Percentiles rank a stretch among this genome's conserved stretches.
These are phyloP conservation scores for Dissostichus mawsoni DNA, from an alignment of 2,113 vertebrate species.

Conservation along the genomic window DNA sequence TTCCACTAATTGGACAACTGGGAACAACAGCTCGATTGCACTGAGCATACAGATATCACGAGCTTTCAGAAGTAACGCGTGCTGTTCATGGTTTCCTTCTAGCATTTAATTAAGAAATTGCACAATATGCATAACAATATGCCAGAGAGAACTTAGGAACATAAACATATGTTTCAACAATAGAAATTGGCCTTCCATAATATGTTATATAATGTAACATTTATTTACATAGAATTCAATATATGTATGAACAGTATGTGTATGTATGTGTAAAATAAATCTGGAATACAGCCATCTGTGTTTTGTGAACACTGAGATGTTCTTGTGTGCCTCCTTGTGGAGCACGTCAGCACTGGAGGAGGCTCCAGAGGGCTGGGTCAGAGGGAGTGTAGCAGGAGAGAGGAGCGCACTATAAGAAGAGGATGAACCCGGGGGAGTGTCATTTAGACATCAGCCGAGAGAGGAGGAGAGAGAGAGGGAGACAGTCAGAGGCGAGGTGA, in stretches of 20 bases:
- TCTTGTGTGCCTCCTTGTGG: conserved; percentile 53
- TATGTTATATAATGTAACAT: neutral
- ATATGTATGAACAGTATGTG: too few species aligned
- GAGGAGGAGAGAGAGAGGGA: conserved; percentile 25
- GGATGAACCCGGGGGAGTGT: conserved; percentile 53
- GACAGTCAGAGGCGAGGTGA: neutral
- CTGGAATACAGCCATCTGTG: neutral
- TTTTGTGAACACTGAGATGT: conserved; percentile 11
- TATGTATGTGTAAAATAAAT: neutral
- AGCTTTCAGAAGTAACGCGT: neutral
- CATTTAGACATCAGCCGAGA: conserved; percentile 34
- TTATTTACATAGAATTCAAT: neutral
- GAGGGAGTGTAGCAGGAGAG: conserved; percentile 54
- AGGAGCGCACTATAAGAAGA: conserved; percentile 69
- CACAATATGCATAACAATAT: conserved; percentile 1
- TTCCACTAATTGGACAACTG: conserved; percentile 44
- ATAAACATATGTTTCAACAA: neutral
- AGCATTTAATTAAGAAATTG: conserved; percentile 9
- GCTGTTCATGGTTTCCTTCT: neutral
- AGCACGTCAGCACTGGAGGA: conserved; percentile 73
- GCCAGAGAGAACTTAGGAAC: neutral
- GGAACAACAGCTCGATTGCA: conserved; percentile 20
- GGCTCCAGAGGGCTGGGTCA: conserved; percentile 71
- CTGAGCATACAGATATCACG: neutral
- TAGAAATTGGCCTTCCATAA: neutral